Base-by-base conservation (phyloP, 2,113 vertebrate species). In the Tachysurus fulvidraco region DNA sequence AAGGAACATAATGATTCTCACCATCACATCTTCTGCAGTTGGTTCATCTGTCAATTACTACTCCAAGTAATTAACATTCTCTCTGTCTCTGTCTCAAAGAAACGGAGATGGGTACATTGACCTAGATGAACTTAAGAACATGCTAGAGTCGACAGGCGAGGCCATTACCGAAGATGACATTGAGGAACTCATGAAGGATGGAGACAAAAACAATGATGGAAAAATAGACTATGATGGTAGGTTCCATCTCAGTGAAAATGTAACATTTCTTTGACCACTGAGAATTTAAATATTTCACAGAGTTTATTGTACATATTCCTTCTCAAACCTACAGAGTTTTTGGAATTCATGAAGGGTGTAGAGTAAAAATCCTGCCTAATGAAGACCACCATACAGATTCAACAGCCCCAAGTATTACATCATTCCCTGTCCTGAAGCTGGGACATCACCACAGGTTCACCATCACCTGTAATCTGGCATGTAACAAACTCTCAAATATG, bases 151-250 rank as follows among this genome's bases (percentile, higher is more conserved):
- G 3, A 96, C 95, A 67, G 95, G 95, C n/a, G 95, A 96, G 87
- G 57, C 92, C 83, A 95, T 96, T 84, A 95, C 95, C 1, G 95
- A 95, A 87, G 95, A 96, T 13, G 95, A 96, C 88, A 95, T 96
- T 0, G 95, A 96, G 82, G 95, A 95, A 80, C 91, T 96, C 83
- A 96, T 96, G 95, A 96, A 94, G 86, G 95, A 96, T 28, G 95
- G 95, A 36, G 95, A 96, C 91, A 96, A 95, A 89, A 96, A 96
- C 92, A 96, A 96, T 13, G 95, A 96, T n/a, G 95, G 95, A 46
- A 95, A 93, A 90, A 96, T 96, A 57, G 95, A 96, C 90, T 96
- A 96, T 89, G 95, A 96, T 0, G 95, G 95, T 96, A 92, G 19
- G 89, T 17, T 14, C 5, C 4, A 50, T 76, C 5, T 14, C 52